These are phyloP conservation scores for Drosophila navojoa DNA, from an alignment of 1,140 invertebrate species.

Conservation along the genomic window DNA sequence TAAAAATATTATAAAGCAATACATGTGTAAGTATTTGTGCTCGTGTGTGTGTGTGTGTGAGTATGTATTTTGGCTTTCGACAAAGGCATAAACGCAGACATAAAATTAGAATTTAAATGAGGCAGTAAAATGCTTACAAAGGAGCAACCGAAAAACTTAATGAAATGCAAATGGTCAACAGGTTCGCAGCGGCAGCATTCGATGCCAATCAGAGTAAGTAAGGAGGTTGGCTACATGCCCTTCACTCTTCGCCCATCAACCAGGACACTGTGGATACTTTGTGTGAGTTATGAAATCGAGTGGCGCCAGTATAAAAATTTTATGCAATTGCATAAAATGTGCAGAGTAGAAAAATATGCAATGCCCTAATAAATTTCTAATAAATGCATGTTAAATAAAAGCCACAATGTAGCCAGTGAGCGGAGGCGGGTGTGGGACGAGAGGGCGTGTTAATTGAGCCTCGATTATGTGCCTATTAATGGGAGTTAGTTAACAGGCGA, in stretches of 20 bases:
- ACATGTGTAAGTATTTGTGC: not conserved
- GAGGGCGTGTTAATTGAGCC: conserved; percentile 68
- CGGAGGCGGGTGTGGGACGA: not conserved
- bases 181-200: conserved; percentile 43
- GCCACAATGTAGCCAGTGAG: conserved; percentile 56
- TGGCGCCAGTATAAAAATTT: conserved; percentile 76
- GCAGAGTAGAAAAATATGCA: conserved; percentile 51
- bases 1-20: conserved; percentile 36
- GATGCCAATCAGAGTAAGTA: conserved; percentile 78
- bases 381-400: conserved; percentile 77
- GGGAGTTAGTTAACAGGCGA: conserved; percentile 57
- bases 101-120: conserved; percentile 81
- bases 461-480: conserved; percentile 71
- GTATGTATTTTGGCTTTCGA: conserved; percentile 56
- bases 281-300: conserved; percentile 74
- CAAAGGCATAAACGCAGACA: conserved; percentile 73
- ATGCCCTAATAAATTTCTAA: conserved; percentile 76
- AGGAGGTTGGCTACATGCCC: not conserved
- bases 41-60: conserved; percentile 14
- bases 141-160: conserved; percentile 42
- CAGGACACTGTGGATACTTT: conserved; percentile 45
- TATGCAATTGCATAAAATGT: conserved; percentile 65
- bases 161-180: conserved; percentile 83
- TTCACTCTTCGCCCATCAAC: not conserved
- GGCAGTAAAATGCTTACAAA: conserved; percentile 56